Evolutionary conservation across 2,113 vertebrate species (phyloP), one percentile per base, ranked within the genome.

Genomic region (Phaethon lepturus): DNA sequence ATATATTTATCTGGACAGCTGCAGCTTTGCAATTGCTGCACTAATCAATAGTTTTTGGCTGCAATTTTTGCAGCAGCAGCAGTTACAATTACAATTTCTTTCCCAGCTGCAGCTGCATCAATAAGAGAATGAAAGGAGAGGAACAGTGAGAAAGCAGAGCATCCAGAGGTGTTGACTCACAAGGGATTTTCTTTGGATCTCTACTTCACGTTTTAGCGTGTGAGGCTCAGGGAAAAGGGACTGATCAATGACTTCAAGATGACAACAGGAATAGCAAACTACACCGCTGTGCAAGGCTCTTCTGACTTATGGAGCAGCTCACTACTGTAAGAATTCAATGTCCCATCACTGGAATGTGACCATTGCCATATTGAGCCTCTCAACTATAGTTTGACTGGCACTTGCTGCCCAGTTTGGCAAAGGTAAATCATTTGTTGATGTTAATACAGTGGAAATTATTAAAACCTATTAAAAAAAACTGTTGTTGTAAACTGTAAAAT

Each of bases 21-120:
- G 96, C 92, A 97, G 92, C 92, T 93, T 83, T 94, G 93, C 95
- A 92, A 80, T 76, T 96, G 67, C 90, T 96, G 63, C 75, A 95
- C 85, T 97, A 86, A 93, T 97, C 90, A 96, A 76, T 90, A 92
- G 72, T 0, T 33, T 93, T 92, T 94, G 93, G 97, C 93, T 97
- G 93, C 96, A 96, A 22, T 66, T 94, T 94, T 92, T 97, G 95
- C 78, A 80, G 86, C 58, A 96, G 67, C 78, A 94, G 92, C 97
- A 97, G 31, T 90, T 90, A 90, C 38, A 77, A 73, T 90, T 82
- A 69, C 45, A 33, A 90, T 75, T 92, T 62, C 72, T 86, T 94
- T 91, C 47, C 66, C 71, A 77, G 45, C 55, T 90, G 82, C 95
- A 95, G 71, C 90, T 94, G 75, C 52, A 90, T 45, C 67, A 86